Evolutionary conservation across 2,797 vertebrate genomes (phyloP).

Genomic region (Ciconia nigra): DNA sequence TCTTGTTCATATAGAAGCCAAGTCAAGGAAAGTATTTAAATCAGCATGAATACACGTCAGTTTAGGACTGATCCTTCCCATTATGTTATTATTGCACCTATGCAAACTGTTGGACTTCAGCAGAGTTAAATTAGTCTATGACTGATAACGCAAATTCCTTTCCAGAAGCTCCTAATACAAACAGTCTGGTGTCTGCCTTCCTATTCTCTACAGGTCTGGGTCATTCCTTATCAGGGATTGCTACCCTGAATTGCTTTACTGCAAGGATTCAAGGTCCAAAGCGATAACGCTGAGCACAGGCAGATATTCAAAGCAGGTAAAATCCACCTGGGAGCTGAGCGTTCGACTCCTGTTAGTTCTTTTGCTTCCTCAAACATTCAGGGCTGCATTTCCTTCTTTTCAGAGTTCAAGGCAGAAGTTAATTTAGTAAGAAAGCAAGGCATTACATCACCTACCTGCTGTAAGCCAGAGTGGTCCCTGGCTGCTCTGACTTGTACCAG

Average conservation of each 20-base stretch:
- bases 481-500: neutral
- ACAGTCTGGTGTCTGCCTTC: neutral
- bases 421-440: neutral
- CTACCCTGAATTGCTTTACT: neutral
- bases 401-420: neutral
- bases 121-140: neutral
- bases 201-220: neutral
- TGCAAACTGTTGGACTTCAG: neutral
- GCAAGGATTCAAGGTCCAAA: neutral
- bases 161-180: neutral
- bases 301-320: neutral
- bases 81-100: neutral
- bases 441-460: neutral
- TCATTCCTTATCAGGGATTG: neutral
- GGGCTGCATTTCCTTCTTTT: neutral
- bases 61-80: neutral
- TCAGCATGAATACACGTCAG: neutral
- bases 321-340: neutral
- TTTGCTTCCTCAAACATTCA: neutral
- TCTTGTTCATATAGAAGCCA: neutral
- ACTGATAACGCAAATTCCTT: neutral
- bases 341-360: neutral
- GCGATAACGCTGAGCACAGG: rapidly evolving
- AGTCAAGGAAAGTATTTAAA: neutral
- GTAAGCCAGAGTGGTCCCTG: neutral